Evolutionary conservation across 1,140 invertebrate genomes (phyloP), one percentile per base, ranked within the genome.

Genomic region (Pseudachorutes palmiensis): DNA sequence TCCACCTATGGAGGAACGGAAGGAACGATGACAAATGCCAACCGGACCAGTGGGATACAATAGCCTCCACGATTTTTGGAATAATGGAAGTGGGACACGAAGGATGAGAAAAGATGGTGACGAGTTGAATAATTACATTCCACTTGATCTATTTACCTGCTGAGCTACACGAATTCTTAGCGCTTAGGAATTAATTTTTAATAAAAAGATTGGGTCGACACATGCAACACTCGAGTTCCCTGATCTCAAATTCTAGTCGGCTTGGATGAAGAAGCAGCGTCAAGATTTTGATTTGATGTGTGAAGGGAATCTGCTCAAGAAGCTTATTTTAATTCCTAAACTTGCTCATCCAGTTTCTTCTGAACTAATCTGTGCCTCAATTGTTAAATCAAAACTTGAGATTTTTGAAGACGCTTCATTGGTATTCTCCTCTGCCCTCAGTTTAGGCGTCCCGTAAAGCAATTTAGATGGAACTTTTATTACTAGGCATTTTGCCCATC

Each of bases 251-350:
- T 55, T 55, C 14, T 55, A 16, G 5, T 55, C 36, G n/a, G n/a
- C n/a, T n/a, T n/a, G n/a, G 19, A 45, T 45, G 19, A 45, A 45
- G 19, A 45, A 45, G 36, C 9, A 12, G 36, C 36, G 36, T n/a
- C n/a, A n/a, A n/a, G 36, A 9, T 41, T 19, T 41, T 41, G 5
- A 9, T 24, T 55, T 24, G 24, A 55, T 16, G 51, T 55, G 51
- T 55, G 51, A 55, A 55, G 51, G 51, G 51, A 55, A 55, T 55
- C 51, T 24, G 51, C 51, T 55, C 51, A 55, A 24, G 51, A 55
- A 55, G 51, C 51, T 55, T 55, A 55, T 26, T 55, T 55, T 55
- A 55, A 55, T 55, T 55, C 51, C 24, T 19, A 55, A 55, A 55
- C 51, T 12, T 12, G 51, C 24, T 55, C 12, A 24, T 55, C 51